These are phyloP conservation scores for Leptura quadrifasciata DNA, from an alignment of 2,888 invertebrate species.

Conservation along the genomic window DNA sequence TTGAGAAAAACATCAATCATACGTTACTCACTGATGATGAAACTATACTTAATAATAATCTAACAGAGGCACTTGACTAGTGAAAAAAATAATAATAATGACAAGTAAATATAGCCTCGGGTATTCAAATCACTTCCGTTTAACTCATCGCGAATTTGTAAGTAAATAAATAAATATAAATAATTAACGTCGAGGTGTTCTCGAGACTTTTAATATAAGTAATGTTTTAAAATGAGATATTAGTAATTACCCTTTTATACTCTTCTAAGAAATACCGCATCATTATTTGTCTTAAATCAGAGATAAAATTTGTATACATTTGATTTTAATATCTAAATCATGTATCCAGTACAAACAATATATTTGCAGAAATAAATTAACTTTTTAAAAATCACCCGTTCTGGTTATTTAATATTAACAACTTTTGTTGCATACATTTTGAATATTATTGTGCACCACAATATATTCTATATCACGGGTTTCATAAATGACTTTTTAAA, in stretches of 20 bases:
- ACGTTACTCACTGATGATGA: conserved; percentile 24
- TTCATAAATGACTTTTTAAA: no score
- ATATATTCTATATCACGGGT: no score
- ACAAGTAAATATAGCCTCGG: conserved; percentile 21
- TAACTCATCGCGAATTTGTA: background rate
- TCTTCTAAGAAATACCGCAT: no score
- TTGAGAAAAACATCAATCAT: conserved; percentile 18
- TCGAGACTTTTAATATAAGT: background rate
- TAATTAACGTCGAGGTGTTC: background rate
- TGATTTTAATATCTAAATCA: no score
- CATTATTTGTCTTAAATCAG: no score
- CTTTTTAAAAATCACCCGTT: no score
- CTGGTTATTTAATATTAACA: no score
- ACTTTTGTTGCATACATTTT: no score
- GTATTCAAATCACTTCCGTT: conserved; percentile 5
- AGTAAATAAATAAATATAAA: conserved; percentile 1
- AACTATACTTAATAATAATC: conserved; percentile 20
- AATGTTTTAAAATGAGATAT: background rate
- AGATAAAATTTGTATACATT: no score
- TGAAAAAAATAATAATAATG: background rate
- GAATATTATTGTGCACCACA: no score
- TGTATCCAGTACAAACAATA: no score
- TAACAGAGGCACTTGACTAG: conserved; percentile 6
- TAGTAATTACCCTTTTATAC: background rate
- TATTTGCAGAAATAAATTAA: no score